These are phyloP conservation scores for Gryllus bimaculatus DNA, from an alignment of 1,140 invertebrate species.

Conservation along the genomic window DNA sequence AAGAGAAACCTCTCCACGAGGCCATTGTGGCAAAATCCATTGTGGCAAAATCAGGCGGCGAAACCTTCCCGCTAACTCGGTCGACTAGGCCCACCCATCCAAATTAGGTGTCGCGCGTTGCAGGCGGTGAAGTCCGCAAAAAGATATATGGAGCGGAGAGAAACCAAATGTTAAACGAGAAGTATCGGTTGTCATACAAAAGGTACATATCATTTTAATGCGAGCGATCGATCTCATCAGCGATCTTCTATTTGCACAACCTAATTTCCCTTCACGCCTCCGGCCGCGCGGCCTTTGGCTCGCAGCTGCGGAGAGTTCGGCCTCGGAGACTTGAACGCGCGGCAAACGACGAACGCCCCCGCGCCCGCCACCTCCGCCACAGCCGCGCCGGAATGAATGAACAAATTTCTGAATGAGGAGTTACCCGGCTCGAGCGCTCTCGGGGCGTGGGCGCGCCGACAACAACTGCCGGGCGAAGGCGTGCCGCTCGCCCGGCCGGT, in stretches of 20 bases:
- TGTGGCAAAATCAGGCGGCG: no score
- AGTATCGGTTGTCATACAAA: conserved; percentile 1
- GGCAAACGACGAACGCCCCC: not conserved
- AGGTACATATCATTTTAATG: conserved; percentile 1
- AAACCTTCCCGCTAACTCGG: not conserved
- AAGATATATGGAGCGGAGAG: not conserved
- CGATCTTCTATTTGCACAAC: not conserved
- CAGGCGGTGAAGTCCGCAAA: not conserved
- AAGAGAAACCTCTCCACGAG: not conserved
- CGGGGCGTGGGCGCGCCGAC: not conserved
- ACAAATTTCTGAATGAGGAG: conserved; percentile 4
- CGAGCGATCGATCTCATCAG: not conserved
- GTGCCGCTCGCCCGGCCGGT: not conserved
- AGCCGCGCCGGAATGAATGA: not conserved
- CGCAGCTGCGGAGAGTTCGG: no score
- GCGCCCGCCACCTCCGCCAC: no score
- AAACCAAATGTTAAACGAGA: not conserved
- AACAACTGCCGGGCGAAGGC: not conserved
- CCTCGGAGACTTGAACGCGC: not conserved
- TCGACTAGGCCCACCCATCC: not conserved
- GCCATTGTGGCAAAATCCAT: no score
- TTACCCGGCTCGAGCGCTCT: not conserved
- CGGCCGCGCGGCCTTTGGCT: no score
- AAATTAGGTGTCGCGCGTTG: not conserved
- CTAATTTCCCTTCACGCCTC: not conserved